Evolutionary conservation across 2,113 vertebrate genomes (phyloP).

Genomic region (Ailurus styani): DNA sequence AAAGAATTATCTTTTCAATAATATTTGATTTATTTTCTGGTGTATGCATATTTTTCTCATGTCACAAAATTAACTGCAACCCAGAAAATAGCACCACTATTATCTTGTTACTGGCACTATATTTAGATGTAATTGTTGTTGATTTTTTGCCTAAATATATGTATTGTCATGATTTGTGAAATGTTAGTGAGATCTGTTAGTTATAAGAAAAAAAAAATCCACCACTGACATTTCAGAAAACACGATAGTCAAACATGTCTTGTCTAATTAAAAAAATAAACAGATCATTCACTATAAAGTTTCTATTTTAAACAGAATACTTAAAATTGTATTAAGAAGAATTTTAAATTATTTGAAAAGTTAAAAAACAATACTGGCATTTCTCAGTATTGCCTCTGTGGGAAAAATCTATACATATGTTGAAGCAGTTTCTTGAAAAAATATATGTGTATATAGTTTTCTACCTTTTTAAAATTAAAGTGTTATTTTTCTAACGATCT

Average conservation of each 20-base stretch:
- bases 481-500: constrained; percentile 80
- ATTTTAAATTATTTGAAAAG: not conserved
- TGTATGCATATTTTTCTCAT: not conserved
- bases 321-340: not conserved
- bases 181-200: not conserved
- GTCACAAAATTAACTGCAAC: not conserved
- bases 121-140: not conserved
- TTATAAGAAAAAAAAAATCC: not conserved
- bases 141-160: not conserved
- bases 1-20: not conserved
- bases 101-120: not conserved
- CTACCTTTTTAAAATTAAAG: constrained; percentile 74
- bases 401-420: not conserved
- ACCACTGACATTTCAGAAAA: not conserved
- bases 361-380: not conserved
- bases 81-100: not conserved
- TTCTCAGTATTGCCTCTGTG: not conserved
- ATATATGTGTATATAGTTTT: not conserved
- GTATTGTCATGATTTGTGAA: not conserved
- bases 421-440: not conserved
- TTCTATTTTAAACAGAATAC: not conserved
- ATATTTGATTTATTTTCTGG: not conserved
- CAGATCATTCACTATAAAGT: not conserved
- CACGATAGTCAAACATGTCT: not conserved
- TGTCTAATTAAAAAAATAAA: not conserved